Evolutionary conservation across 2,113 vertebrate species (phyloP), one percentile per base, ranked within the genome.

Genomic region (Megaleporinus macrocephalus): DNA sequence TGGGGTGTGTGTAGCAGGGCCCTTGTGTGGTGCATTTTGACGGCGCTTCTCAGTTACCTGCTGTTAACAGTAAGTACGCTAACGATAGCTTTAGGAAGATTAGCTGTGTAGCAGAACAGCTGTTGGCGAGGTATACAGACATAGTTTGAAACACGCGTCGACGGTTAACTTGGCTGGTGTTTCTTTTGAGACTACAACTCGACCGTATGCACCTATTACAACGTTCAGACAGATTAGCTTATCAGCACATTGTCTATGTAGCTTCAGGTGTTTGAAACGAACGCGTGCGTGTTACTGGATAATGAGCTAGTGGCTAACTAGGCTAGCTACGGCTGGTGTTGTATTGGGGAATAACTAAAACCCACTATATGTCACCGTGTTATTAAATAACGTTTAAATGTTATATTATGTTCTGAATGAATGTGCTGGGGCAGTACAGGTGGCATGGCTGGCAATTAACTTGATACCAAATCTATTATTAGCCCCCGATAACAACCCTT

Each of bases 1-100:
- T 90, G 92, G 93, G 87, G 89, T 26, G 88, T 80, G 81, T 92
- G 86, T 83, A 86, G 89, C 73, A 89, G 91, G 90, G 91, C 90
- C 89, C 89, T 92, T 26, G 65, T 92, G 79, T 92, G 93, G 89
- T 90, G 87, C 87, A 62, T 92, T 82, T 86, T 88, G 70, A 84
- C 87, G 74, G 68, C 90, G 87, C 87, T 94, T 4, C 90, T 83
- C 87, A 88, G 79, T 82, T 87, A 73, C 65, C 76, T 90, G 47
- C 88, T 88, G 55, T 91, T 88, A 69, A 91, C 83, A 93, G 94
- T 95, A 89, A 90, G 88, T 73, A 53, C n/a, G 26, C 18, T 66
- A 29, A 26, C 20, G 24, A 14, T 29, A 44, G 20, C n/a, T 14
- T 51, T 55, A 4, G 22, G 20, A 33, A 12, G 36, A 36, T 53